phyloP scores from a whole-genome alignment of 2,113 vertebrate species.

The Crotalus helleri region DNA sequence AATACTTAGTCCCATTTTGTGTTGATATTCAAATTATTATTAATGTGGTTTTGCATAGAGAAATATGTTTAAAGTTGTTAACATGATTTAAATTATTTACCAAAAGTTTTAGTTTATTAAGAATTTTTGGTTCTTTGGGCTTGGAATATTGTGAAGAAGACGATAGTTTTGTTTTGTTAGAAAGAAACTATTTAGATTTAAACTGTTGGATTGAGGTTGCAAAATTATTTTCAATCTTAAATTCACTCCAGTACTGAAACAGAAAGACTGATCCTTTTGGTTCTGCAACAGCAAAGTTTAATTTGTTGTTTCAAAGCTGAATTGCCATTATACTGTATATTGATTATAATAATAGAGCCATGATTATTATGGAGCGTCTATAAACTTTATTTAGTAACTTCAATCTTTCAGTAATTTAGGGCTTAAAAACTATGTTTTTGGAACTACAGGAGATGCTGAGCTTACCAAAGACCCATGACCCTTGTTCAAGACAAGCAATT shows the following conservation, averaged over 20 bases:
- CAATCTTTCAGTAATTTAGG: background rate
- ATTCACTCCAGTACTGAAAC: background rate
- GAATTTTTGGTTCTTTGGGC: background rate
- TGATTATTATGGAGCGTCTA: background rate
- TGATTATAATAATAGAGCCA: background rate
- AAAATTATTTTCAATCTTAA: background rate
- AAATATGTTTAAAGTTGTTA: background rate
- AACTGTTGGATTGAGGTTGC: background rate
- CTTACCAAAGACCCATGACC: background rate
- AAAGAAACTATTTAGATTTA: background rate
- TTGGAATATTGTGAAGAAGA: background rate
- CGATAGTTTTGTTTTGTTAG: background rate
- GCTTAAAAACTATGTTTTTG: background rate
- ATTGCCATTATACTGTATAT: background rate
- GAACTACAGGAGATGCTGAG: background rate
- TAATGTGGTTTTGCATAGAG: background rate
- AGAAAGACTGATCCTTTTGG: background rate
- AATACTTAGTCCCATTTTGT: background rate
- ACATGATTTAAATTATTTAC: background rate
- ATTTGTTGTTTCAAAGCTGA: background rate
- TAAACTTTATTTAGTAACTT: background rate
- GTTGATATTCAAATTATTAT: background rate
- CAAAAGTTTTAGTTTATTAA: background rate
- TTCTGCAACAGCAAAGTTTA: background rate
- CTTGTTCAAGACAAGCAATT: background rate